Percentiles rank a stretch among this genome's conserved stretches.
phyloP scores from a whole-genome alignment of 2,797 vertebrate species.

The Atherinosoma microstoma region DNA sequence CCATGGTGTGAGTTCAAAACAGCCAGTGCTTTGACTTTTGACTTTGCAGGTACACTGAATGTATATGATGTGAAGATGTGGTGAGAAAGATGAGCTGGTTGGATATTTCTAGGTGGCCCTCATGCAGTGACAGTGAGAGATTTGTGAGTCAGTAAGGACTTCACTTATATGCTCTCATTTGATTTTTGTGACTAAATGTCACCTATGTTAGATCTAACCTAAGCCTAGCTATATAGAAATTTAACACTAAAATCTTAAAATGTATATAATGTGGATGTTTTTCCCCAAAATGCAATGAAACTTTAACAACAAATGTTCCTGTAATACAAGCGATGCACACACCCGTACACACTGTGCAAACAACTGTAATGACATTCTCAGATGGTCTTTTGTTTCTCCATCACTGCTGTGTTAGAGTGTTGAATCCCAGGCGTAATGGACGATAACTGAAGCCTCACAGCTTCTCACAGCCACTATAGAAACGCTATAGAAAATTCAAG shows the following conservation, averaged over 20 bases:
- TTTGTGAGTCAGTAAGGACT: too few species aligned
- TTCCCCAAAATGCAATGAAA: neutral
- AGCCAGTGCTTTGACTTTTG: too few species aligned
- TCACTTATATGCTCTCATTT: neutral
- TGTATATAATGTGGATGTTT: neutral
- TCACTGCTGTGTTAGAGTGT: slow-evolving; percentile 40
- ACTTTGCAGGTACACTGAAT: neutral
- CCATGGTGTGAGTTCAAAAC: too few species aligned
- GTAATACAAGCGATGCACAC: neutral
- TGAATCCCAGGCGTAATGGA: slow-evolving; percentile 61
- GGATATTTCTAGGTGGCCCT: neutral
- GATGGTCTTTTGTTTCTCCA: slow-evolving; percentile 49
- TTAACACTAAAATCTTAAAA: too few species aligned
- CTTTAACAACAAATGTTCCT: neutral
- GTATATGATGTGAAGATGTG: neutral
- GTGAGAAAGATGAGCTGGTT: neutral
- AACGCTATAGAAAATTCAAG: slow-evolving; percentile 39
- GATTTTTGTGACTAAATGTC: neutral
- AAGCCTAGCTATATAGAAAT: neutral
- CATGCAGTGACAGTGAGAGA: too few species aligned
- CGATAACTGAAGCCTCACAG: slow-evolving; percentile 52
- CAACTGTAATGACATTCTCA: slow-evolving; percentile 47
- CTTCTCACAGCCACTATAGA: slow-evolving; percentile 37
- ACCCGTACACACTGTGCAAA: neutral
- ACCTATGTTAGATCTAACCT: neutral